Conservation (phyloP, 2,888 invertebrate species). For the Eurytoma californica region DNA sequence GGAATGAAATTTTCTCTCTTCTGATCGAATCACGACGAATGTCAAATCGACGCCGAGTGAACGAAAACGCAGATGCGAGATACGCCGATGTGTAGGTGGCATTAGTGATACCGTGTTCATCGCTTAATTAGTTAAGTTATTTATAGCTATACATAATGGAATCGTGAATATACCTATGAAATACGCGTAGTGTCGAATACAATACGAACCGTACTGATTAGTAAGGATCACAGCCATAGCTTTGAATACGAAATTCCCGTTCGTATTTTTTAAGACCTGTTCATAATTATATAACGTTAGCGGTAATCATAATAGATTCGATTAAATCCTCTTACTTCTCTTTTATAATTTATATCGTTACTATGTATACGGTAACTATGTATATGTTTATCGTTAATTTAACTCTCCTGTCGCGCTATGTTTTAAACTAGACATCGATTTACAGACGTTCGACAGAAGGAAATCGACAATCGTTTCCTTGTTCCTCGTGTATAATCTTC, state of each 20-base stretch:
- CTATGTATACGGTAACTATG: not conserved
- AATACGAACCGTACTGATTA: conserved; percentile 70
- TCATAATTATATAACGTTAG: conserved; percentile 67
- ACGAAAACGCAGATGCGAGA: conserved; percentile 21
- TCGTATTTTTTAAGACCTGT: conserved; percentile 72
- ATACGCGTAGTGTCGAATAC: conserved; percentile 67
- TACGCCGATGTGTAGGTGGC: conserved; percentile 9
- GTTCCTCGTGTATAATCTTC: not conserved
- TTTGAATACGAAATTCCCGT: conserved; percentile 73
- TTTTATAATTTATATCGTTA: conserved; percentile 9
- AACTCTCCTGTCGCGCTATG: conserved; percentile 30
- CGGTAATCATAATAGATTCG: conserved; percentile 65
- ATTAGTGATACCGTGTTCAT: conserved; percentile 34
- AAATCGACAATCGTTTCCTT: conserved; percentile 47
- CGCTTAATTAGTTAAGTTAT: conserved; percentile 39
- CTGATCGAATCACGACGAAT: too few relatives aligned
- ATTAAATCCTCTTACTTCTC: conserved; percentile 30
- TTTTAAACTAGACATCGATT: conserved; percentile 61
- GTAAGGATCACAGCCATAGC: conserved; percentile 74
- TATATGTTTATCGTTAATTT: conserved; percentile 13
- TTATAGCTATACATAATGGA: conserved; percentile 56
- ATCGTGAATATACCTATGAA: conserved; percentile 58
- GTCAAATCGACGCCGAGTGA: not conserved
- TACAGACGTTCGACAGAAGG: conserved; percentile 1
- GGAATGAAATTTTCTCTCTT: too few relatives aligned